Conservation (phyloP, 2,888 invertebrate genomes). For the Rhimphoctona megacephalus region DNA sequence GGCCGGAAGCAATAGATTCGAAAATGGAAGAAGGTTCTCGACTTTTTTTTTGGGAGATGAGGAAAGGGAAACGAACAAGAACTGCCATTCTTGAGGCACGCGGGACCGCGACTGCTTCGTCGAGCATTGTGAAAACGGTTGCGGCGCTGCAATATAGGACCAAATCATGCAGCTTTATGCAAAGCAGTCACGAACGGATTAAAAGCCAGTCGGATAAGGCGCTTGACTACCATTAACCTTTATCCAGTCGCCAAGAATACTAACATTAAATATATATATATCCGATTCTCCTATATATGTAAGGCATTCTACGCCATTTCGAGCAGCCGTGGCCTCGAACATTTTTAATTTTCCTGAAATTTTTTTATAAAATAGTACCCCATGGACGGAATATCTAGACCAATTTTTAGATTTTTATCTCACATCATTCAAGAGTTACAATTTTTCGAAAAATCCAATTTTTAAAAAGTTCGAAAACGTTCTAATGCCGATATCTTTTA, state of each 20-base stretch:
- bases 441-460: no score
- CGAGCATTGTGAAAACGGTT: constrained; percentile 52
- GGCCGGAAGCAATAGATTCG: constrained; percentile 20
- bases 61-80: constrained; percentile 53
- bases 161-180: constrained; percentile 74
- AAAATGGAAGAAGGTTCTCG: constrained; percentile 29
- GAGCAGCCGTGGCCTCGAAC: no score
- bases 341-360: no score
- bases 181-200: constrained; percentile 79
- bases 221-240: constrained; percentile 76
- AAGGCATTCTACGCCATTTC: no score
- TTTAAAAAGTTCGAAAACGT: no score
- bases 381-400: no score
- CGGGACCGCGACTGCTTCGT: constrained; percentile 21
- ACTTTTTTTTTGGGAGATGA: constrained; percentile 12
- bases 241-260: constrained; percentile 67
- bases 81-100: constrained; percentile 56
- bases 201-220: constrained; percentile 78
- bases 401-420: no score
- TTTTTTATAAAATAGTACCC: no score
- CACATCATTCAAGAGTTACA: no score
- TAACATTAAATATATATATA: no score
- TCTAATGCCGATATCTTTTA: no score
- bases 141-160: constrained; percentile 36
- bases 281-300: no score